Conservation (phyloP, 2,113 vertebrate species). For the Syngnathus floridae region DNA sequence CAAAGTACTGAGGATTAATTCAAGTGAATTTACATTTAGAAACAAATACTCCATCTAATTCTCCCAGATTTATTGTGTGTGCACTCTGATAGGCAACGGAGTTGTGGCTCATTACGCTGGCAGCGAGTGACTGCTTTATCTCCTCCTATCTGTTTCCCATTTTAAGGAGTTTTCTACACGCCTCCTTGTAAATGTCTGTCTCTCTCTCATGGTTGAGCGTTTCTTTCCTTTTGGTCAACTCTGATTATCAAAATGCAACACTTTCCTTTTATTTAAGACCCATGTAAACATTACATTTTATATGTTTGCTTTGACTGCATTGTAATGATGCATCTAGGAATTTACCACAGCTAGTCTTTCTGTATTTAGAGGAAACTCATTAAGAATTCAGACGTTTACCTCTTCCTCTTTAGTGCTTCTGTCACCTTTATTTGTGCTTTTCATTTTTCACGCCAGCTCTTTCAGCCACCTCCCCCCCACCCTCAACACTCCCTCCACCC, state of each 20-base stretch:
- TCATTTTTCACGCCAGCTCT: slow-evolving; percentile 65
- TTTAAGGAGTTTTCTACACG: slow-evolving; percentile 58
- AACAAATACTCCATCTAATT: slow-evolving; percentile 39
- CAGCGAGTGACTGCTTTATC: slow-evolving; percentile 59
- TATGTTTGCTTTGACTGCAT: slow-evolving; percentile 2
- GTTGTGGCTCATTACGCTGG: slow-evolving; percentile 59
- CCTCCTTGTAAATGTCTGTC: slow-evolving; percentile 31
- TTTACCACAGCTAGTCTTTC: slow-evolving; percentile 17
- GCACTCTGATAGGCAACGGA: slow-evolving; percentile 42
- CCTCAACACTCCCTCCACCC: background rate
- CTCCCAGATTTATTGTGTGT: slow-evolving; percentile 28
- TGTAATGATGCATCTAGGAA: background rate
- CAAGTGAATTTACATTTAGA: slow-evolving; percentile 6
- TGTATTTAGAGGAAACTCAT: slow-evolving; percentile 58
- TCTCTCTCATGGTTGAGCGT: slow-evolving; percentile 18
- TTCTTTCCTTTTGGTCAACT: slow-evolving; percentile 18
- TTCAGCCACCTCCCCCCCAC: slow-evolving; percentile 35
- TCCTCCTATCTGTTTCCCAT: slow-evolving; percentile 60
- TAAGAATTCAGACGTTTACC: slow-evolving; percentile 44
- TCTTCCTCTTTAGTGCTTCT: slow-evolving; percentile 51
- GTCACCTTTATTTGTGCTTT: slow-evolving; percentile 66
- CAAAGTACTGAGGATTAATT: slow-evolving; percentile 38
- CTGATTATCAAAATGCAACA: slow-evolving; percentile 18
- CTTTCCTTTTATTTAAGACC: slow-evolving; percentile 5
- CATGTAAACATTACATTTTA: background rate